phyloP scores from a whole-genome alignment of 1,140 invertebrate species.

The Lasaia peninsularis region DNA sequence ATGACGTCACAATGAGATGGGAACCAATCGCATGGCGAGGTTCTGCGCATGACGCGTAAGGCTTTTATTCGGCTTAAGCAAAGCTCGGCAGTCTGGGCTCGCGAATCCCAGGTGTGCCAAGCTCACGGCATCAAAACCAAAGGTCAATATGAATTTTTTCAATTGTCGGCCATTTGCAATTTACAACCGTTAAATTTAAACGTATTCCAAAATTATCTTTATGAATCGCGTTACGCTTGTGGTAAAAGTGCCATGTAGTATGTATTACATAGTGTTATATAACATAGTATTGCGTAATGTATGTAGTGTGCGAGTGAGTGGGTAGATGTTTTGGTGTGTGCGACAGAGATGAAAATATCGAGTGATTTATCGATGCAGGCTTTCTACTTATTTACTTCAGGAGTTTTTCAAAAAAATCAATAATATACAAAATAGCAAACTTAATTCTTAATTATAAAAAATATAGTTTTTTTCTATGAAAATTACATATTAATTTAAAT shows the following conservation, averaged over 20 bases:
- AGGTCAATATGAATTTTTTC: constrained; percentile 53
- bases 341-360: constrained; percentile 25
- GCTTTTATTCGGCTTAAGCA: constrained; percentile 34
- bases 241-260: constrained; percentile 21
- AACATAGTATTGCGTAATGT: constrained; percentile 34
- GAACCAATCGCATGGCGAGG: constrained; percentile 39
- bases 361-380: constrained; percentile 19
- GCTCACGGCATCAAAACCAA: constrained; percentile 46
- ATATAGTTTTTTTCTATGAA: no score
- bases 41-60: constrained; percentile 52
- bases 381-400: not conserved
- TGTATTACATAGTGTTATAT: constrained; percentile 15
- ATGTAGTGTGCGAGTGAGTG: constrained; percentile 33
- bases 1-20: constrained; percentile 51
- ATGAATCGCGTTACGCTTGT: constrained; percentile 17
- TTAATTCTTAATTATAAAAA: no score
- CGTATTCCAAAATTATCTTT: constrained; percentile 17
- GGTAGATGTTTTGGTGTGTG: constrained; percentile 22
- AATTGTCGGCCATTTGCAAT: constrained; percentile 37
- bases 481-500: no score
- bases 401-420: not conserved
- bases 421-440: no score
- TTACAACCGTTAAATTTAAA: constrained; percentile 27
- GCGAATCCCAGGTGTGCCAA: constrained; percentile 65
- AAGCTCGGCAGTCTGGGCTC: constrained; percentile 57